Evolutionary conservation across 2,797 vertebrate genomes (phyloP), one percentile per base, ranked within the genome.

Genomic region (Cynopterus sphinx): DNA sequence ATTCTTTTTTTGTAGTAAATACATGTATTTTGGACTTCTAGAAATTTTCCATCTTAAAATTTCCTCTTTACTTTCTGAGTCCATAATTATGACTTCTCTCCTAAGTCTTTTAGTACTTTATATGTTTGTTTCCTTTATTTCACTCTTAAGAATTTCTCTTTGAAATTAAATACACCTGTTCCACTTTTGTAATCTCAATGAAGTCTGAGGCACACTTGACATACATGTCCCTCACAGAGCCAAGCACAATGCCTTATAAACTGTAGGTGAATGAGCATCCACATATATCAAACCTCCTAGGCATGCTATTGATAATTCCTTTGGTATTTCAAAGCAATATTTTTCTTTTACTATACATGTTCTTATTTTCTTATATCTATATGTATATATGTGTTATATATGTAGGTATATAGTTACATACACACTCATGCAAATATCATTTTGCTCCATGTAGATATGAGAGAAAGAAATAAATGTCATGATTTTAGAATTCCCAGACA

Each of bases 171-270:
- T 61, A 16, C 61, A 12, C 11, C 17, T 91, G 21, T 36, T 16
- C n/a, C 36, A 67, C 9, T 39, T 87, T 53, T 63, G 55, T 67
- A 28, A 61, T 67, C 28, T 57, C 33, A 57, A 0, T 17, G 15
- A 94, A 79, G 17, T 59, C 31, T 28, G 57, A 33, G 6, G 2
- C 0, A 6, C 31, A 4, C 9, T 12, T 39, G 21, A 9, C 2
- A 59, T 2, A 26, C 0, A 17, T 55, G 8, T 74, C 4, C 0
- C 2, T 70, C 2, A 10, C n/a, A 51, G 21, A 28, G 4, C 22
- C 36, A 15, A 86, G 1, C 12, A 49, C 1, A 24, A 2, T 13
- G 49, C 4, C 6, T 43, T 16, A 19, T 24, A 9, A 8, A 49
- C 7, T n/a, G 0, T 46, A 68, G 70, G 10, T 53, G 2, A 0